Percentiles rank a stretch among this genome's conserved stretches.
phyloP scores from a whole-genome alignment of 2,888 invertebrate species.

The Lasioglossum calceatum region DNA sequence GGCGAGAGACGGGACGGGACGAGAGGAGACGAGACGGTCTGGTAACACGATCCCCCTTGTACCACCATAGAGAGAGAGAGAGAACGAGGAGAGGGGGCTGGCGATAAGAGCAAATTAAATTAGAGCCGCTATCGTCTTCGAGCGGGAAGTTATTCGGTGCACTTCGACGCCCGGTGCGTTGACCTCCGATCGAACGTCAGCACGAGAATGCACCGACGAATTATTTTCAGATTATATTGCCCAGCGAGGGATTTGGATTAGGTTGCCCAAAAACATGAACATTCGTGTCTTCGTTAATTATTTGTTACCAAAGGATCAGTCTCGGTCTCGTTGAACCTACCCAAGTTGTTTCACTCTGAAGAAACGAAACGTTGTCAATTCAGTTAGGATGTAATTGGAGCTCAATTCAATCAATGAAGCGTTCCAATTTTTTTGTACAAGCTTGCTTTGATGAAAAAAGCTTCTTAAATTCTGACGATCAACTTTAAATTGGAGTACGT shows the following conservation, averaged over 20 bases:
- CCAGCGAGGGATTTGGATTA: not conserved
- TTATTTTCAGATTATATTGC: constrained; percentile 18
- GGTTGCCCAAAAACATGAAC: not conserved
- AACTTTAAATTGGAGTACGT: not conserved
- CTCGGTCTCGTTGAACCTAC: no score
- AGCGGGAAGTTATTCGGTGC: constrained; percentile 19
- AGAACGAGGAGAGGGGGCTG: constrained; percentile 19
- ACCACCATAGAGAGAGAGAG: constrained; percentile 10
- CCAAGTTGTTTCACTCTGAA: not conserved
- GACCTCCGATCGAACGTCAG: constrained; percentile 32
- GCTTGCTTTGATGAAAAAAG: no score
- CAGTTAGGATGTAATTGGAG: not conserved
- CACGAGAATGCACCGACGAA: constrained; percentile 7
- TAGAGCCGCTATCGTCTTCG: constrained; percentile 46
- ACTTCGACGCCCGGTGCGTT: constrained; percentile 24
- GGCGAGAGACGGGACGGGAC: not conserved
- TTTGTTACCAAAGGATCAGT: not conserved
- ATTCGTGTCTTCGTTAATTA: not conserved
- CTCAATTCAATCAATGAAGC: not conserved
- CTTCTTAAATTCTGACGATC: not conserved
- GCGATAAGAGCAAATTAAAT: constrained; percentile 57
- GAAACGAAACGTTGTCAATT: not conserved
- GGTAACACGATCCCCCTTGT: constrained; percentile 10
- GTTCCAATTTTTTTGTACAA: not conserved
- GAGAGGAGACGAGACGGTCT: constrained; percentile 2